Conservation (phyloP, 2,888 invertebrate species). For the Apamea crenata region DNA sequence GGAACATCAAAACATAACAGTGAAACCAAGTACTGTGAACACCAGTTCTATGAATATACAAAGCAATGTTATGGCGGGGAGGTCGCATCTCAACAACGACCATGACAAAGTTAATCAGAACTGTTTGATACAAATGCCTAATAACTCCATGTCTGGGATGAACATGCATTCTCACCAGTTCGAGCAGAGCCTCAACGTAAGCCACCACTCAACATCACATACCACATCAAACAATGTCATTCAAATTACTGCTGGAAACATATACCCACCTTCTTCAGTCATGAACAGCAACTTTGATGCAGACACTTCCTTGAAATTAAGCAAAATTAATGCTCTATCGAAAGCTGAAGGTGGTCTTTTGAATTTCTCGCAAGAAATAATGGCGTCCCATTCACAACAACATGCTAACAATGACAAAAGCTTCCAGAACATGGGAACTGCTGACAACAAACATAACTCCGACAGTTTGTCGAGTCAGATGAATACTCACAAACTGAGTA, state of each 20-base stretch:
- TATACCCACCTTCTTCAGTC: slow-evolving; percentile 84
- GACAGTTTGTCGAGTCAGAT: slow-evolving; percentile 82
- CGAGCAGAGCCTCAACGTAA: slow-evolving; percentile 82
- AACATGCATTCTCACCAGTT: slow-evolving; percentile 85
- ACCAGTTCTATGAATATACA: slow-evolving; percentile 80
- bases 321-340: slow-evolving; percentile 87
- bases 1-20: slow-evolving; percentile 82
- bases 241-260: slow-evolving; percentile 87
- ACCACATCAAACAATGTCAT: slow-evolving; percentile 86
- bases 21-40: slow-evolving; percentile 79
- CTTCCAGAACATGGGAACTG: slow-evolving; percentile 85
- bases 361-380: slow-evolving; percentile 88
- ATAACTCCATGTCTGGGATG: slow-evolving; percentile 76
- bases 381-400: slow-evolving; percentile 87
- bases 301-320: slow-evolving; percentile 86
- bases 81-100: slow-evolving; percentile 80
- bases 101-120: slow-evolving; percentile 83
- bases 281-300: slow-evolving; percentile 86
- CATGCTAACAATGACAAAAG: slow-evolving; percentile 85
- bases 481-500: slow-evolving; percentile 85
- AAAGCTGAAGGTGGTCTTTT: slow-evolving; percentile 87
- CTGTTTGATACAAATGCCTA: slow-evolving; percentile 82
- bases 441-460: slow-evolving; percentile 81
- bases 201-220: slow-evolving; percentile 83
- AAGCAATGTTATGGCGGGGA: slow-evolving; percentile 76